phyloP scores from a whole-genome alignment of 1,140 invertebrate genomes.

The Mylabris phalerata region DNA sequence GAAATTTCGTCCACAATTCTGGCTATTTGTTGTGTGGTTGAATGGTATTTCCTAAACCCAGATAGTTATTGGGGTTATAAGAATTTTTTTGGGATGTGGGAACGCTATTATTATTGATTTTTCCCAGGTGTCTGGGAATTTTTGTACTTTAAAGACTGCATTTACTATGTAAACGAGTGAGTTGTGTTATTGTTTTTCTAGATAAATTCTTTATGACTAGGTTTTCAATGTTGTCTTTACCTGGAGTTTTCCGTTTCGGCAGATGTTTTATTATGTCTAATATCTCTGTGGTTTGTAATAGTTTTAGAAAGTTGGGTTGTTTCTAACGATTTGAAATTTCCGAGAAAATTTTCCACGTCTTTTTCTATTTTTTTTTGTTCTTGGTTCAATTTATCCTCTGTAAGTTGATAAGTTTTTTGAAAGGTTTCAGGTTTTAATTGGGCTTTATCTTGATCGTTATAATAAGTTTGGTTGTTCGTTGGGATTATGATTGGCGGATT shows the following conservation, averaged over 20 bases:
- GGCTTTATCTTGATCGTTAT: neutral
- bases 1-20: neutral
- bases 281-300: neutral
- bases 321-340: neutral
- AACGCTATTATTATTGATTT: slow-evolving; percentile 37
- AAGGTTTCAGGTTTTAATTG: neutral
- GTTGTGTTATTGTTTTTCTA: neutral
- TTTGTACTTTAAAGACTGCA: slow-evolving; percentile 23
- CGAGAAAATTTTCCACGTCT: neutral
- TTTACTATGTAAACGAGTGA: slow-evolving; percentile 25
- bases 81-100: slow-evolving; percentile 36
- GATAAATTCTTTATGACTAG: slow-evolving; percentile 7
- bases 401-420: neutral
- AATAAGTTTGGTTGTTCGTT: neutral
- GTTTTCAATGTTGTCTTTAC: slow-evolving; percentile 6
- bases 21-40: neutral
- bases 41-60: neutral
- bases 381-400: neutral
- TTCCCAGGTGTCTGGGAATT: slow-evolving; percentile 39
- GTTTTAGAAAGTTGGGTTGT: neutral
- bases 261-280: neutral
- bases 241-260: slow-evolving; percentile 11
- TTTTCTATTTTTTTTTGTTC: neutral
- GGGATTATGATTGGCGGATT: neutral
- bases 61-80: neutral